Base-by-base conservation (phyloP, 2,113 vertebrate species). In the Lepisosteus osseus region DNA sequence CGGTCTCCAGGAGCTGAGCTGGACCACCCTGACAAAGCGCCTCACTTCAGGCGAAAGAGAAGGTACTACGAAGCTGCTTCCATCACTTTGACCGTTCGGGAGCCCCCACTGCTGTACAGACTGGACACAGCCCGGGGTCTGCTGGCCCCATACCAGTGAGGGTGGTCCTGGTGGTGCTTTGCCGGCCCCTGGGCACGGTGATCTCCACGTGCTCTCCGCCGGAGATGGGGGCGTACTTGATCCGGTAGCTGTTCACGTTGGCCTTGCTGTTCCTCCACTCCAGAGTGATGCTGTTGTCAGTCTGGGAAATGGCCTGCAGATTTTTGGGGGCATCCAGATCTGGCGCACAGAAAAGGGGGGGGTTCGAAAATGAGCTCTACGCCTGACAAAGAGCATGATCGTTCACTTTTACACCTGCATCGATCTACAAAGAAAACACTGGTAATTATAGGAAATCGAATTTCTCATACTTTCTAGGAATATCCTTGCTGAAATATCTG, bases 161-260 rank as follows among this genome's bases (percentile, higher is more conserved):
- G 0, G 89, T 96, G 59, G 92, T 90, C 83, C 90, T 93, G 41
- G 96, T 98, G 59, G 86, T 95, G 69, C 90, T 86, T 71, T 93
- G 88, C 29, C 71, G 84, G 74, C 94, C 93, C 14, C 89, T 89
- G 2, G 90, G 86, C 76, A 97, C 93, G 0, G 94, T 93, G 12
- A 95, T 62, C 78, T 99, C 97, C 0, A 93, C 87, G 0, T 99
- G 97, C 57, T 95, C 95, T 0, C 94, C 96, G 67, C 96, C 97
- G 3, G 97, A 95, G 80, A 99, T 91, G 56, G 97, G 95, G 7
- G 96, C 96, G 0, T 94, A 99, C 79, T 99, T 99, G 72, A 99
- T 94, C 54, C 96, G 88, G 71, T 98, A 99, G 74, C 73, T 92
- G 61, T 94, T 91, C 0, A 95, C 85, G 0, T 87, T 78, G 0